Evolutionary conservation across 2,797 vertebrate genomes (phyloP).

Genomic region (Hyperoplus lanceolatus): DNA sequence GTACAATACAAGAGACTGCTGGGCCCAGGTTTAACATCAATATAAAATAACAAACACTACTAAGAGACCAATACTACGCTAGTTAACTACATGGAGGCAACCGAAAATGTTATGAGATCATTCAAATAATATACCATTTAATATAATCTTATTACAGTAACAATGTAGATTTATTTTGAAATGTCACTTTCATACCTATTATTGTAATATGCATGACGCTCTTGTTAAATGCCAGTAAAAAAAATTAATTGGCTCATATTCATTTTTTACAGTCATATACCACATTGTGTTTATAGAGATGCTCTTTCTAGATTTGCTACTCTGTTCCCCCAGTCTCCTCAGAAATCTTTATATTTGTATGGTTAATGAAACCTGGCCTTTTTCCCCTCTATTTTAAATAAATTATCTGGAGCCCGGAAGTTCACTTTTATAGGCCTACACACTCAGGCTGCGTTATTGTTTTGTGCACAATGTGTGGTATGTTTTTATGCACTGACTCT

Average conservation of each 20-base stretch:
- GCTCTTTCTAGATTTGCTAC: no score
- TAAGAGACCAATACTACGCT: no score
- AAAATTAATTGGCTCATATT: not conserved
- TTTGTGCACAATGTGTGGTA: no score
- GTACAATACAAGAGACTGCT: not conserved
- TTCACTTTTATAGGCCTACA: no score
- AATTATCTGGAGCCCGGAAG: not conserved
- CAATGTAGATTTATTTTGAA: not conserved
- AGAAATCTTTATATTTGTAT: not conserved
- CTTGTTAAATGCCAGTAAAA: not conserved
- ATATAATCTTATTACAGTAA: not conserved
- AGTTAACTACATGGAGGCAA: not conserved
- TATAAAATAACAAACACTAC: not conserved
- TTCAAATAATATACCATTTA: not conserved
- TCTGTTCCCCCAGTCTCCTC: not conserved
- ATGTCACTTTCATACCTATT: not conserved
- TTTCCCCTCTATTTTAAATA: no score
- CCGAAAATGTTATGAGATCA: no score
- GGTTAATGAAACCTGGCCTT: not conserved
- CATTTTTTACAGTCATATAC: no score
- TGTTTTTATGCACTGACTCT: no score
- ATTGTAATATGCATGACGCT: not conserved
- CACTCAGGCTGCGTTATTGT: not conserved
- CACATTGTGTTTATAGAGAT: no score
- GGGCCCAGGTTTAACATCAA: not conserved